These are phyloP conservation scores for Picus viridis DNA, from an alignment of 2,797 vertebrate genomes.

Conservation along the genomic window DNA sequence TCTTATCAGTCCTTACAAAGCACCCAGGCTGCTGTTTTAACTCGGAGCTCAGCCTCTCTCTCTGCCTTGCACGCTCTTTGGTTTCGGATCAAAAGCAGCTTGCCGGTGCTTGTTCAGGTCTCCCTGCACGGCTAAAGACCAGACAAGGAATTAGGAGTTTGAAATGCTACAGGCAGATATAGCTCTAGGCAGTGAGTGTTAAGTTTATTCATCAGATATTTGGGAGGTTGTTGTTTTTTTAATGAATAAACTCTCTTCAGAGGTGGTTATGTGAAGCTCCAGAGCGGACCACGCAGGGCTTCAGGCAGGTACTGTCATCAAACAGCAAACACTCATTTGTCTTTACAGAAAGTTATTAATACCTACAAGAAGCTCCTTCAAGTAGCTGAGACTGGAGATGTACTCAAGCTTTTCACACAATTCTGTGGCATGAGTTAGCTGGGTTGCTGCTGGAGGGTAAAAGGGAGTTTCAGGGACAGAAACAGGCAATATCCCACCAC, in stretches of 20 bases:
- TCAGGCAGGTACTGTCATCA: not conserved
- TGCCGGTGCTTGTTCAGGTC: not conserved
- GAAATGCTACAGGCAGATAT: not conserved
- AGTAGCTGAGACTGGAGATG: not conserved
- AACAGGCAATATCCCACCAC: not conserved
- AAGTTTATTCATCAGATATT: not conserved
- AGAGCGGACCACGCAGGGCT: not conserved
- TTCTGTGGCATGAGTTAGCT: not conserved
- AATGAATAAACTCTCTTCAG: not conserved
- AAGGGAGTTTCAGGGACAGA: rapidly evolving
- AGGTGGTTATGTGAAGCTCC: rapidly evolving
- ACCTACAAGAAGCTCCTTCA: not conserved
- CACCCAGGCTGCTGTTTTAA: not conserved
- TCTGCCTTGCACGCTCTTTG: not conserved
- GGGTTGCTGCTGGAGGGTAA: not conserved
- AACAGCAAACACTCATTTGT: not conserved
- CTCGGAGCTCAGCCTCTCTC: not conserved
- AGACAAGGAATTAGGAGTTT: not conserved
- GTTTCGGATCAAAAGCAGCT: not conserved
- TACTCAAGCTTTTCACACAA: not conserved
- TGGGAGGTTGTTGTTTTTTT: not conserved
- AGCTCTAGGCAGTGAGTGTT: not conserved
- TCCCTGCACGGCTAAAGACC: not conserved
- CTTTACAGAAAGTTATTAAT: not conserved
- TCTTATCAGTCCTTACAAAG: not conserved